A percentile compares a stretch with the other conserved stretches of the same genome.
Conservation (phyloP, 2,888 invertebrate species). For the Stictocephala bisonia region DNA sequence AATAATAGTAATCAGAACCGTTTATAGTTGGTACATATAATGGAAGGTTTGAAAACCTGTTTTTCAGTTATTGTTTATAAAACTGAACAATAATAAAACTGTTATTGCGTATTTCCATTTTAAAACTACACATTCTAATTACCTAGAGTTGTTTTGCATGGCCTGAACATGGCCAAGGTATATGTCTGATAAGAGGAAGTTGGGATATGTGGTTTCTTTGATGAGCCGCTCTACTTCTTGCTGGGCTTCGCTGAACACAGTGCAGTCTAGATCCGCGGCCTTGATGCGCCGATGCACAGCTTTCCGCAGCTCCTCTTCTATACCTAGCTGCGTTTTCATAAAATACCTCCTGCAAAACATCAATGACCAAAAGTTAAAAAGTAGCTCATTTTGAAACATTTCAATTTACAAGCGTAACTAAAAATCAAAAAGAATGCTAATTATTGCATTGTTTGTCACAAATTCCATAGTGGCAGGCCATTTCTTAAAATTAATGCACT, state of each 20-base stretch:
- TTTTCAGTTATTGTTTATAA: neutral
- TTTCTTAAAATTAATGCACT: no score
- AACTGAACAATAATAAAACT: no score
- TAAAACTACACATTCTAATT: no score
- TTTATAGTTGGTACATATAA: no score
- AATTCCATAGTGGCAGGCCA: no score
- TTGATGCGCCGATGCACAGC: conserved; percentile 65
- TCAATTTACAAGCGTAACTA: neutral
- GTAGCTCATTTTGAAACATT: neutral
- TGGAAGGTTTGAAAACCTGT: no score
- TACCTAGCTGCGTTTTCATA: conserved; percentile 62
- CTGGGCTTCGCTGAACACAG: conserved; percentile 88
- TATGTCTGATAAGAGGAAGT: conserved; percentile 92
- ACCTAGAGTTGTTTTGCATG: conserved; percentile 61
- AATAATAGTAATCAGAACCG: no score
- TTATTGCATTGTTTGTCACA: no score
- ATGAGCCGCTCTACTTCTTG: conserved; percentile 85
- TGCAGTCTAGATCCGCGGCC: conserved; percentile 74
- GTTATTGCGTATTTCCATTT: no score
- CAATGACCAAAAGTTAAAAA: conserved; percentile 25
- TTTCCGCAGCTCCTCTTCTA: conserved; percentile 79
- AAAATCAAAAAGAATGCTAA: no score
- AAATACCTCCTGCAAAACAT: conserved; percentile 59
- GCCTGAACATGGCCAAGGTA: conserved; percentile 87
- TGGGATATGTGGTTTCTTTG: conserved; percentile 88